phyloP scores from a whole-genome alignment of 2,888 invertebrate genomes.

The Molanna angustata region DNA sequence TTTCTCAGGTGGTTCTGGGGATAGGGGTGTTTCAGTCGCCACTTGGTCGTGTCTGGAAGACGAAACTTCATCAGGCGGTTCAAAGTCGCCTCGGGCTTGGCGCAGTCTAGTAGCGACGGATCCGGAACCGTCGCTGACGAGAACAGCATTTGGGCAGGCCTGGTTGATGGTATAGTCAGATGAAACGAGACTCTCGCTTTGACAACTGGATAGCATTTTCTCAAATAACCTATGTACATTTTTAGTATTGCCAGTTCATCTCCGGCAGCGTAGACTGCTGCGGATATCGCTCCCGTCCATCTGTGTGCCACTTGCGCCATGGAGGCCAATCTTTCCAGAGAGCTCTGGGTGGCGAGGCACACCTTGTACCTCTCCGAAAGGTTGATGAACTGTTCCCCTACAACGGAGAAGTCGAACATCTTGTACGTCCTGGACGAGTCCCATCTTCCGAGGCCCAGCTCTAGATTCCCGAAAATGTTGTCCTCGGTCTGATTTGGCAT shows the following conservation, averaged over 20 bases:
- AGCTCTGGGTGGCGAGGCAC: conserved; percentile 82
- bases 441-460: conserved; percentile 70
- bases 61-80: conserved; percentile 59
- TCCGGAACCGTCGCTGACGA: conserved; percentile 55
- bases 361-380: conserved; percentile 59
- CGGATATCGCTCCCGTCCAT: conserved; percentile 84
- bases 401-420: conserved; percentile 69
- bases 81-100: conserved; percentile 63
- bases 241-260: conserved; percentile 73
- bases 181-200: conserved; percentile 75
- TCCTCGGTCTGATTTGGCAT: conserved; percentile 34
- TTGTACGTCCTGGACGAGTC: conserved; percentile 68
- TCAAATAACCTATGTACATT: conserved; percentile 72
- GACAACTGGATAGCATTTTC: conserved; percentile 70
- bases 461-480: conserved; percentile 50
- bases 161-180: conserved; percentile 65
- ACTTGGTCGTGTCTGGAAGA: conserved; percentile 62
- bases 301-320: conserved; percentile 75
- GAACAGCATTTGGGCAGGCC: conserved; percentile 59
- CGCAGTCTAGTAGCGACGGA: conserved; percentile 57
- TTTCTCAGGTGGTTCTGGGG: conserved; percentile 90
- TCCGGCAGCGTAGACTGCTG: conserved; percentile 76
- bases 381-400: conserved; percentile 64
- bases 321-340: conserved; percentile 77
- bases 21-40: conserved; percentile 75